Evolutionary conservation across 2,797 vertebrate genomes (phyloP), one percentile per base, ranked within the genome.

Genomic region (Podarcis lilfordi): DNA sequence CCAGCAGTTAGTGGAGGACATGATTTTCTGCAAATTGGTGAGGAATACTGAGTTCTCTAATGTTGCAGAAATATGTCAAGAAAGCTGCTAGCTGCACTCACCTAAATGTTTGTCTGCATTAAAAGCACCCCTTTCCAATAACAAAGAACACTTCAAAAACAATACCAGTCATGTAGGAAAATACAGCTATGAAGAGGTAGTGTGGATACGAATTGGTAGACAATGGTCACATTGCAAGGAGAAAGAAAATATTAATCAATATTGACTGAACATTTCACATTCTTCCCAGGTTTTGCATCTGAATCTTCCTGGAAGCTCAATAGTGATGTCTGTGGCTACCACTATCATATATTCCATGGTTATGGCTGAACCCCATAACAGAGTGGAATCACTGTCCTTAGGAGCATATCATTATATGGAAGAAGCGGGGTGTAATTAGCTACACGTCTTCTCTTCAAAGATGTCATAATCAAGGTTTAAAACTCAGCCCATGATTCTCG

Each of bases 361-460:
- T 40, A 21, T 76, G 25, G 75, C 40, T 8, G 11, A 43, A 77
- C 25, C 35, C 21, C 37, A 77, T 32, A 74, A 35, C 17, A 27
- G 3, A 7, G 40, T 10, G 40, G 23, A 45, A 43, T 45, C 29
- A 45, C 3, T 64, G 55, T 29, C 17, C 29, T 78, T 45, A 78
- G 10, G 7, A 6, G 15, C 8, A 45, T 19, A 40, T 43, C 27
- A 21, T 32, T 8, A 35, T 21, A 77, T 17, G 17, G n/a, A 55
- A 78, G 1, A 0, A 69, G 7, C 37, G n/a, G 5, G 1, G 1
- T 59, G 1, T 11, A 21, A 1, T 3, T 59, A 0, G 1, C 35
- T 66, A 23, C 35, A 0, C 3, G 7, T 3, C 5, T n/a, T 4
- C 5, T 37, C 0, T 32, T 68, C 72, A 59, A 76, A 80, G 66